Conservation (phyloP, 2,113 vertebrate genomes). For the Nicator chloris region DNA sequence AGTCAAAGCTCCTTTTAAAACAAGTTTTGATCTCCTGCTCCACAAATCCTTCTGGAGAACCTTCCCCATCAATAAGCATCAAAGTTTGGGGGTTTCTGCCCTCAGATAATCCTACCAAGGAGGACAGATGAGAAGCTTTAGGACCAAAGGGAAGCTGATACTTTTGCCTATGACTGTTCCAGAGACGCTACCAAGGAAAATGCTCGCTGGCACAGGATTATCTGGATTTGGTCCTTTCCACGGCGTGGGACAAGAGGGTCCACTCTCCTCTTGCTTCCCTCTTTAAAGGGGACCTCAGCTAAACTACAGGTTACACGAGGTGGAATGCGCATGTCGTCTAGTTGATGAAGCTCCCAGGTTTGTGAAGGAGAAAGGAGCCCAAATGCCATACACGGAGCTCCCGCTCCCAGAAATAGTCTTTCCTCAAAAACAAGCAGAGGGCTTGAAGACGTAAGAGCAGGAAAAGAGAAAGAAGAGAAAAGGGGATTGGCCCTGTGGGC, state of each 20-base stretch:
- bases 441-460: neutral
- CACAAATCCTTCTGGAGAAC: neutral
- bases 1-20: neutral
- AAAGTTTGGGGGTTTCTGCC: neutral
- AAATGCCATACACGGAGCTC: accelerated
- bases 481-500: neutral
- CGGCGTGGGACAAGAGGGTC: neutral
- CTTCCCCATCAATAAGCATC: neutral
- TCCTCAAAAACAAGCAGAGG: neutral
- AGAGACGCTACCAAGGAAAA: neutral
- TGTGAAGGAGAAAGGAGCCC: neutral
- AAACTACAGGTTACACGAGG: neutral
- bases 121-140: neutral
- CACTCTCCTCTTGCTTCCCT: neutral
- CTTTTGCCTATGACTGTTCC: neutral
- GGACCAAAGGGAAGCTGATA: neutral
- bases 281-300: neutral
- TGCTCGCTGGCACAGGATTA: neutral
- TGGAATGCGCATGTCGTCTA: neutral
- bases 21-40: neutral
- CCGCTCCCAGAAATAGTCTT: neutral
- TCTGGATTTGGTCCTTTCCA: neutral
- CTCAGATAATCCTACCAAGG: neutral
- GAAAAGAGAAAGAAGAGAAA: neutral
- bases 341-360: neutral